These are phyloP conservation scores for Troides aeacus DNA, from an alignment of 2,888 invertebrate genomes.

Conservation along the genomic window DNA sequence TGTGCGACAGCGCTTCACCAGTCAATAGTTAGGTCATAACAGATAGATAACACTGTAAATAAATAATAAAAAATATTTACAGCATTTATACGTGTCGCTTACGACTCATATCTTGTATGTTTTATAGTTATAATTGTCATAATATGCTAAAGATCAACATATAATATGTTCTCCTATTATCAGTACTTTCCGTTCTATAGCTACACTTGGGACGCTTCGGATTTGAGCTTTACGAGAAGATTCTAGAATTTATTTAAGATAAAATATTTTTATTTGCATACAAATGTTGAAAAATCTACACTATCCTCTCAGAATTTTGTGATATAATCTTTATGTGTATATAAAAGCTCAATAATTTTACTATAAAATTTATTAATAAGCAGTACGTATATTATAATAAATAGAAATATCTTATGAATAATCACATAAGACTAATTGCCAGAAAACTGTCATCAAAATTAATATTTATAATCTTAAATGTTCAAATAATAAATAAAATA, in stretches of 20 bases:
- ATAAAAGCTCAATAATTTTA: slow-evolving; percentile 1
- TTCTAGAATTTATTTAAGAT: background rate
- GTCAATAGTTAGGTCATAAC: no score
- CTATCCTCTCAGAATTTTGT: slow-evolving; percentile 2
- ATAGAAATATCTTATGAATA: background rate
- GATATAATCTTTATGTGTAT: background rate
- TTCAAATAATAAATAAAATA: background rate
- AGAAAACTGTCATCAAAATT: background rate
- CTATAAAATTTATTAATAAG: background rate
- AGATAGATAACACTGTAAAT: no score
- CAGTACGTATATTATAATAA: background rate
- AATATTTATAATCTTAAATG: background rate
- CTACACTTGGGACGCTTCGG: background rate
- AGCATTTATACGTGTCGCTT: no score
- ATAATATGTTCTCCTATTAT: background rate
- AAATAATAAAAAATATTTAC: no score
- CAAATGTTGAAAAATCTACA: background rate
- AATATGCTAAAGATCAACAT: background rate
- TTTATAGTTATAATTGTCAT: background rate
- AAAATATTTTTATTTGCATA: slow-evolving; percentile 1
- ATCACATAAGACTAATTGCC: background rate
- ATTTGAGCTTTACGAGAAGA: background rate
- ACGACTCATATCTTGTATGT: no score
- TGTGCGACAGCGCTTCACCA: no score
- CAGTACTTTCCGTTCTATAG: background rate